Evolutionary conservation across 2,113 vertebrate genomes (phyloP), one percentile per base, ranked within the genome.

Genomic region (Silurus meridionalis): DNA sequence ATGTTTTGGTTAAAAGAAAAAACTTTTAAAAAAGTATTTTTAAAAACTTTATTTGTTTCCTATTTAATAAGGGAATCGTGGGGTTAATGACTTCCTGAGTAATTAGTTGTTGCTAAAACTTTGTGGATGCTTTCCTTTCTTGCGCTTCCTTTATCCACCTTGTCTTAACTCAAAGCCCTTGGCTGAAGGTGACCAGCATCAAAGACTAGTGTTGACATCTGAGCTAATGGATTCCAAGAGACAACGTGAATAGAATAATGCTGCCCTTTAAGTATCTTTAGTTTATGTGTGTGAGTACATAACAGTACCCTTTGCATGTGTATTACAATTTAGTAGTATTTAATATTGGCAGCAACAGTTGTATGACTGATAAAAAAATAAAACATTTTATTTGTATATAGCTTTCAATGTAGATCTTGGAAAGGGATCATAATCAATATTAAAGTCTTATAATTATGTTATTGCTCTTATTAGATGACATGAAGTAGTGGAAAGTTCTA

Each of bases 151-250:
- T 75, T 80, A 50, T 55, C 67, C 71, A 74, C 50, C 85, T 82
- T 21, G 53, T 48, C 8, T 28, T 80, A 61, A 89, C 67, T 60
- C 69, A 52, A 85, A 87, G 83, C 80, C 81, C 88, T 87, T 84
- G 78, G 84, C 77, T 90, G 85, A 89, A 90, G 88, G 89, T 91
- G 88, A 88, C 85, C 84, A 81, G 85, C 69, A 88, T 60, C 86
- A 88, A 87, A 81, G 80, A 87, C 84, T 88, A 87, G 89, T 72
- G 63, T 46, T 84, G 86, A 79, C 84, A 82, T 82, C 77, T 81
- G 79, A 83, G 82, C n/a, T 88, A 85, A 87, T 82, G 66, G 84
- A 86, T 90, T 89, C 75, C 25, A 64, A 66, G 60, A 86, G 67
- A 71, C 46, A 71, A 81, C 85, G 87, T 86, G 75, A 72, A 79